Evolutionary conservation across 2,888 invertebrate genomes (phyloP), one percentile per base, ranked within the genome.

Genomic region (Acanthosepion pharaonis): DNA sequence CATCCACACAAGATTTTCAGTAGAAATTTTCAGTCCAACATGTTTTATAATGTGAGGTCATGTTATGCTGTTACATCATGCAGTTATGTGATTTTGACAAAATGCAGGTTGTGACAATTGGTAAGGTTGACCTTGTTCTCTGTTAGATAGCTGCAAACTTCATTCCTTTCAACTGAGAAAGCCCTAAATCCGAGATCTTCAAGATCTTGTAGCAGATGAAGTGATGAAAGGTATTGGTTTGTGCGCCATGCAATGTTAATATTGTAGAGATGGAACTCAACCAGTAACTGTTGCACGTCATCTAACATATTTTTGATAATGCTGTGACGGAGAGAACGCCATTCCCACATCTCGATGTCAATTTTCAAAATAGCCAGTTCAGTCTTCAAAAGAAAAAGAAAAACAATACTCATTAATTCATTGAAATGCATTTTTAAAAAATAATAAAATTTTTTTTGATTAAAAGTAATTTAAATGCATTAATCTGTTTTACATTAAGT

Each of bases 191-290:
- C 78, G 11, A 78, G 78, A n/a, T 78, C 78, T 78, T 78, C n/a
- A 4, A 78, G 78, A 9, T 78, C 78, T n/a, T n/a, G 78, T 33
- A 78, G 78, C 15, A 78, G 78, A 15, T n/a, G n/a, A 11, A 78
- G 78, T n/a, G 78, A 78, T n/a, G n/a, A 78, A 33, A 33, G 78
- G 33, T 78, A 78, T 78, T 78, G 78, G n/a, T 78, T 78, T n/a
- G n/a, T 33, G n/a, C n/a, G 78, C 78, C 78, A 78, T 11, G n/a
- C 33, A 33, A 33, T 33, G 33, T 78, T 78, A 15, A 78, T 78
- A 78, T 78, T 78, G n/a, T n/a, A 78, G n/a, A 78, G 78, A 33
- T 78, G 78, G 78, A 78, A 78, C 78, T 78, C 78, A 23, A 78
- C 18, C n/a, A 78, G 9, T 18, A 78, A 78, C 78, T 78, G 78